A percentile compares a stretch with the other conserved stretches of the same genome.
phyloP scores from a whole-genome alignment of 30 jellyfish, hydroid and myxozoan genomes.

The Hydra vulgaris region DNA sequence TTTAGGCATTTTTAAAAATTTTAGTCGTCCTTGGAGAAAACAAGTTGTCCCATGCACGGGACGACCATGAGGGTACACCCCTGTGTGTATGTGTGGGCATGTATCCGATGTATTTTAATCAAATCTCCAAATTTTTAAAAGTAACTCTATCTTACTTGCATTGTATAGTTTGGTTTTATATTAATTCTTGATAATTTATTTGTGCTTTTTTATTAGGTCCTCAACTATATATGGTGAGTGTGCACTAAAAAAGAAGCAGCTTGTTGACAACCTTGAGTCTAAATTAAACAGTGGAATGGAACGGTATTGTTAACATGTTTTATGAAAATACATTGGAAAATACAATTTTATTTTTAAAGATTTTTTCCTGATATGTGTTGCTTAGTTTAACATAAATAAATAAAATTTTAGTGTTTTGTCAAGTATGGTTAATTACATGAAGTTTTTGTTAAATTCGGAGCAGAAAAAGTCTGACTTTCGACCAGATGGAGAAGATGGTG shows the following conservation, averaged over 20 bases:
- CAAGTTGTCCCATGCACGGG: too few species aligned
- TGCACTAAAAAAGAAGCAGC: conserved; percentile 62
- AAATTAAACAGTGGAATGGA: conserved; percentile 91
- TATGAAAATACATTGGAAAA: not conserved
- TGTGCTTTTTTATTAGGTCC: conserved; percentile 46
- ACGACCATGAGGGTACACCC: too few species aligned
- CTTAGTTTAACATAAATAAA: not conserved
- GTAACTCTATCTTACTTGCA: too few species aligned
- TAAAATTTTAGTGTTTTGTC: conserved; percentile 34
- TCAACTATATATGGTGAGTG: conserved; percentile 93
- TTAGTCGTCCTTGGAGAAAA: too few species aligned
- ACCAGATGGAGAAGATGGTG: conserved; percentile 58
- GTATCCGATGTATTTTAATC: too few species aligned
- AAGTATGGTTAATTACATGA: conserved; percentile 60
- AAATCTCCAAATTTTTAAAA: too few species aligned
- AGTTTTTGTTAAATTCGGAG: conserved; percentile 51
- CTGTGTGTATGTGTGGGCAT: too few species aligned
- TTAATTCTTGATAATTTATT: too few species aligned
- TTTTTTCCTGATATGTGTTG: not conserved
- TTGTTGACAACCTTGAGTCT: conserved; percentile 66
- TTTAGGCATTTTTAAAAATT: too few species aligned
- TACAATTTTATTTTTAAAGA: not conserved
- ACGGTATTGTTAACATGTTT: conserved; percentile 32
- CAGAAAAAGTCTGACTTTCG: conserved; percentile 90
- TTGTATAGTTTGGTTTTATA: too few species aligned